These are phyloP conservation scores for Emydura subglobosa DNA, from an alignment of 2,113 vertebrate genomes.

Conservation along the genomic window DNA sequence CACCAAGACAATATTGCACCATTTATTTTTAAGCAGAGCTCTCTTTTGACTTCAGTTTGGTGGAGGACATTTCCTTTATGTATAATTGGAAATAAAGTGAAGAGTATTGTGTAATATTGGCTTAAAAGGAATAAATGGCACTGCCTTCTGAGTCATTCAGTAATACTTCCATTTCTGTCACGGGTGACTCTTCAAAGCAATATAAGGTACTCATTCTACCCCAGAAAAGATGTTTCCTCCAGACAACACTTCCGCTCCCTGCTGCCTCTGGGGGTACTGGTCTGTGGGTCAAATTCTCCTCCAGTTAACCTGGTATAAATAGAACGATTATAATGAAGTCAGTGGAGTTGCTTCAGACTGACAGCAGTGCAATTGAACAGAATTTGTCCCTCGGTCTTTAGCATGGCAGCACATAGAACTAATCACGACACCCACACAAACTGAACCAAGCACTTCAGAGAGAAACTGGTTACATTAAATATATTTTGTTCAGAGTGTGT, in stretches of 20 bases:
- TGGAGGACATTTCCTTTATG: background rate
- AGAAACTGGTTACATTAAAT: background rate
- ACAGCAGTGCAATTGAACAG: background rate
- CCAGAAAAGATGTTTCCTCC: background rate
- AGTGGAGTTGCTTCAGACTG: background rate
- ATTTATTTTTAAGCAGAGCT: background rate
- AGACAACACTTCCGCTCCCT: fast-evolving
- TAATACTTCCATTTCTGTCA: background rate
- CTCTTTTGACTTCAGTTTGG: background rate
- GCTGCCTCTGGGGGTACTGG: fast-evolving
- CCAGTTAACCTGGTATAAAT: background rate
- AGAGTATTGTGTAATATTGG: background rate
- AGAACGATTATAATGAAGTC: background rate
- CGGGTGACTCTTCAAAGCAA: background rate
- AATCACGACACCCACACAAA: background rate
- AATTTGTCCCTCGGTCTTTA: fast-evolving
- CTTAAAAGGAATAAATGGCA: background rate
- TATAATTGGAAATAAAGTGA: background rate
- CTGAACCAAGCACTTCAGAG: background rate
- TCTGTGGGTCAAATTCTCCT: background rate
- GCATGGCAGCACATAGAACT: no score
- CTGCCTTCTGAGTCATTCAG: background rate
- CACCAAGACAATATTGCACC: background rate
- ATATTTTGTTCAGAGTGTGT: background rate
- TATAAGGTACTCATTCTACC: background rate